Percentiles rank a stretch among this genome's conserved stretches.
These are phyloP conservation scores for Ophraella communa DNA, from an alignment of 2,888 invertebrate genomes.

Conservation along the genomic window DNA sequence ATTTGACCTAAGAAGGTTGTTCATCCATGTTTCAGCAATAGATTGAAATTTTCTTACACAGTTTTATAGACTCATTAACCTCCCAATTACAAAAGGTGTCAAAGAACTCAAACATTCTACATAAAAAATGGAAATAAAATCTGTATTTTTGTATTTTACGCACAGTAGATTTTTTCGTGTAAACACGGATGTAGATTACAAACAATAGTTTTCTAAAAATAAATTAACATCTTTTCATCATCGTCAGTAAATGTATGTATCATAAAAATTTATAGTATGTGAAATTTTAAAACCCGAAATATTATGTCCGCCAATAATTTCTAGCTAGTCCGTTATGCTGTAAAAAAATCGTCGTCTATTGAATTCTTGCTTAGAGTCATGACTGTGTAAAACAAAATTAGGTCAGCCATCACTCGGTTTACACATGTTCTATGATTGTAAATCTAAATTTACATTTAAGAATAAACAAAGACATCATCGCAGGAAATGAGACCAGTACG, in stretches of 20 bases:
- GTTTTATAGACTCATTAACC: no score
- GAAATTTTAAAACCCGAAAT: not conserved
- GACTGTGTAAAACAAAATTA: slow-evolving; percentile 25
- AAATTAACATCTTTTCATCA: not conserved
- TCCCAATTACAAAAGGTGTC: no score
- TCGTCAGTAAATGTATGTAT: not conserved
- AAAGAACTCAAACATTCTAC: no score
- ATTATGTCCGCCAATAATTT: slow-evolving; percentile 6
- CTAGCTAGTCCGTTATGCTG: not conserved
- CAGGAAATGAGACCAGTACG: slow-evolving; percentile 41
- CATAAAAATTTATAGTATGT: not conserved
- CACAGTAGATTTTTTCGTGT: not conserved
- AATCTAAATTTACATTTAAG: slow-evolving; percentile 45
- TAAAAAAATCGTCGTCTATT: not conserved
- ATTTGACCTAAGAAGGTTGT: no score
- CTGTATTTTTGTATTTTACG: not conserved
- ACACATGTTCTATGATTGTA: slow-evolving; percentile 41
- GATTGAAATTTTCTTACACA: no score
- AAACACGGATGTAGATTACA: not conserved
- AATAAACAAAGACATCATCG: slow-evolving; percentile 49
- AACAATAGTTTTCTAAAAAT: not conserved
- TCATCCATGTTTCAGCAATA: no score
- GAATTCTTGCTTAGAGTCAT: slow-evolving; percentile 9
- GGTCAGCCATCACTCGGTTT: slow-evolving; percentile 37
- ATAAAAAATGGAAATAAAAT: not conserved